phyloP scores from a whole-genome alignment of 2,888 invertebrate genomes.

The Acronicta psi region DNA sequence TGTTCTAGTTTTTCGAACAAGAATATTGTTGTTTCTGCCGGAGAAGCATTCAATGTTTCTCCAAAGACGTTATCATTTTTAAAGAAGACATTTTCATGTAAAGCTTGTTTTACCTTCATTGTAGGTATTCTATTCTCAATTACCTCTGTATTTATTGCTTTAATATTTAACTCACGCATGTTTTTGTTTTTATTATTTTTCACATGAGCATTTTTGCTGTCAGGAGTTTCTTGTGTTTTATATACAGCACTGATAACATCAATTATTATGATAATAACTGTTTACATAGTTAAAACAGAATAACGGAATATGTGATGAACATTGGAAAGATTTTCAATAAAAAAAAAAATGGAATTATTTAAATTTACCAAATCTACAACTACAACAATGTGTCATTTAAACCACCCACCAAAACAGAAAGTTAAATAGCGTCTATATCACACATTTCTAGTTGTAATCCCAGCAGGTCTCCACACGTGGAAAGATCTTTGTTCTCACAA shows the following conservation, averaged over 20 bases:
- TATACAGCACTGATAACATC: too few species aligned
- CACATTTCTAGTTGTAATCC: conserved; percentile 23
- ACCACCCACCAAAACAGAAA: too few species aligned
- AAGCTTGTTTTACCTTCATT: conserved; percentile 29
- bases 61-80: conserved; percentile 26
- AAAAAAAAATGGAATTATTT: too few species aligned
- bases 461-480: conserved; percentile 14
- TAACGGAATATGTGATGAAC: too few species aligned
- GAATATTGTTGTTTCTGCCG: conserved; percentile 27
- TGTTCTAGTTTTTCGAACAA: conserved; percentile 28
- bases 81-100: conserved; percentile 32
- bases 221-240: too few species aligned
- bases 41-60: conserved; percentile 18
- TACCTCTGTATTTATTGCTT: conserved; percentile 28
- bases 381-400: too few species aligned
- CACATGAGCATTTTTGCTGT: background rate
- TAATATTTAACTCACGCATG: conserved; percentile 22
- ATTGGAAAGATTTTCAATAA: too few species aligned
- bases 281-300: too few species aligned
- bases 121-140: conserved; percentile 38
- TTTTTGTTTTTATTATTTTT: conserved; percentile 15
- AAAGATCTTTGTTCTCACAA: conserved; percentile 45
- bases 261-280: too few species aligned
- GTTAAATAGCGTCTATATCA: background rate
- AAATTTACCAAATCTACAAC: too few species aligned